Evolutionary conservation across 2,113 vertebrate species (phyloP).

Genomic region (Saimiri boliviensis): DNA sequence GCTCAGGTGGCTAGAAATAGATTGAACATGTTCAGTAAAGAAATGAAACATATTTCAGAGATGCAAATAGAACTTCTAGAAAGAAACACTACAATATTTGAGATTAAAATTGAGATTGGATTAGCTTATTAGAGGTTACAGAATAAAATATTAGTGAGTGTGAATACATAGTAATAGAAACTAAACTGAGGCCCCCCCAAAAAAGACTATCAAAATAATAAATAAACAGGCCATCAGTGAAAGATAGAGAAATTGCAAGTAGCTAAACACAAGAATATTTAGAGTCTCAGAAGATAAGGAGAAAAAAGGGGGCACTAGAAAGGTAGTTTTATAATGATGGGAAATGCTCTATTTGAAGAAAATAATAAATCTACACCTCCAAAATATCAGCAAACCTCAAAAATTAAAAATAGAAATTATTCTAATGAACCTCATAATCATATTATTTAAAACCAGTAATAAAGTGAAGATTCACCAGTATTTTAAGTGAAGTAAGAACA

Average conservation of each 20-base stretch:
- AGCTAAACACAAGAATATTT: background rate
- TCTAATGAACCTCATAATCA: background rate
- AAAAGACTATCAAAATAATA: background rate
- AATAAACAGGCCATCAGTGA: background rate
- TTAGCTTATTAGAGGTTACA: background rate
- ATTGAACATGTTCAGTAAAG: background rate
- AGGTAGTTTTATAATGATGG: background rate
- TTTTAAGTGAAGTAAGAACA: background rate
- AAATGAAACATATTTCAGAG: background rate
- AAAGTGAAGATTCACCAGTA: background rate
- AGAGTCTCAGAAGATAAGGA: background rate
- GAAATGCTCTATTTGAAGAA: background rate
- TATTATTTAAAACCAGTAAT: background rate
- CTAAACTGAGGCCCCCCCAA: background rate
- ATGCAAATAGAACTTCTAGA: background rate
- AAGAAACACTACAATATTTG: background rate
- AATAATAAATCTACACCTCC: background rate
- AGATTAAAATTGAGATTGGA: background rate
- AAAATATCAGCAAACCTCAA: background rate
- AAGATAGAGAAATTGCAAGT: background rate
- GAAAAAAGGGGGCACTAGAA: background rate
- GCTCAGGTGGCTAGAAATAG: background rate
- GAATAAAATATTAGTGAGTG: background rate
- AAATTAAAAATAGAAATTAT: background rate
- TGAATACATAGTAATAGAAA: background rate